phyloP scores from a whole-genome alignment of 2,888 invertebrate genomes.

The Euphydryas editha region DNA sequence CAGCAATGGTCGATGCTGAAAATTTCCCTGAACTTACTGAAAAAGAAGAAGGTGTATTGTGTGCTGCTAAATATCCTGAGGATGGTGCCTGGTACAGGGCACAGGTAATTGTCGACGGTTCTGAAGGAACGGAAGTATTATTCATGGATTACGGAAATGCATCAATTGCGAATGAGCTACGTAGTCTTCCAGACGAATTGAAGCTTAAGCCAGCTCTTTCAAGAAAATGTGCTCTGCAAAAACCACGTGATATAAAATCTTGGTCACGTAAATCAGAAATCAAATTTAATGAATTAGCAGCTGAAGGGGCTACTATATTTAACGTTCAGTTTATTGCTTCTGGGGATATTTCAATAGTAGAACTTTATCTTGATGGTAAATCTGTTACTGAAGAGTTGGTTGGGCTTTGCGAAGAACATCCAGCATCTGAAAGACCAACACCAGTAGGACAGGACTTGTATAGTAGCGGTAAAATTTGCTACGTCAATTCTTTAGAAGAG shows the following conservation, averaged over 20 bases:
- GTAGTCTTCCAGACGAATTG: constrained; percentile 84
- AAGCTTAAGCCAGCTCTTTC: constrained; percentile 84
- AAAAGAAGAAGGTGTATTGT: constrained; percentile 81
- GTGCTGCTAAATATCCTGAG: constrained; percentile 86
- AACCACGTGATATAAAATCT: constrained; percentile 80
- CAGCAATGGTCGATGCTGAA: constrained; percentile 81
- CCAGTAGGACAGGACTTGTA: constrained; percentile 72
- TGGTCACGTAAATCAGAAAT: constrained; percentile 88
- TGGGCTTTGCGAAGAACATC: constrained; percentile 75
- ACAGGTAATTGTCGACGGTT: constrained; percentile 83
- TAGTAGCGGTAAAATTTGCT: constrained; percentile 86
- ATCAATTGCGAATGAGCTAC: constrained; percentile 81
- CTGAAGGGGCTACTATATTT: constrained; percentile 88
- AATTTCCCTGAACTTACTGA: constrained; percentile 77
- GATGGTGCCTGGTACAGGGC: constrained; percentile 88
- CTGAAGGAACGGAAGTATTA: constrained; percentile 84
- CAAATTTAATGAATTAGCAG: constrained; percentile 87
- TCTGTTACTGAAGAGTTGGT: constrained; percentile 86
- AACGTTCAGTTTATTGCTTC: constrained; percentile 86
- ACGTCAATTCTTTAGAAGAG: constrained; percentile 86
- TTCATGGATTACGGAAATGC: constrained; percentile 89
- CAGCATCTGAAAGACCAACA: constrained; percentile 64
- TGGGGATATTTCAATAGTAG: constrained; percentile 86
- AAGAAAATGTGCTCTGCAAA: constrained; percentile 84
- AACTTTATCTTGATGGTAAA: constrained; percentile 84